phyloP scores from a whole-genome alignment of 2,797 vertebrate genomes.

The Morelia viridis region DNA sequence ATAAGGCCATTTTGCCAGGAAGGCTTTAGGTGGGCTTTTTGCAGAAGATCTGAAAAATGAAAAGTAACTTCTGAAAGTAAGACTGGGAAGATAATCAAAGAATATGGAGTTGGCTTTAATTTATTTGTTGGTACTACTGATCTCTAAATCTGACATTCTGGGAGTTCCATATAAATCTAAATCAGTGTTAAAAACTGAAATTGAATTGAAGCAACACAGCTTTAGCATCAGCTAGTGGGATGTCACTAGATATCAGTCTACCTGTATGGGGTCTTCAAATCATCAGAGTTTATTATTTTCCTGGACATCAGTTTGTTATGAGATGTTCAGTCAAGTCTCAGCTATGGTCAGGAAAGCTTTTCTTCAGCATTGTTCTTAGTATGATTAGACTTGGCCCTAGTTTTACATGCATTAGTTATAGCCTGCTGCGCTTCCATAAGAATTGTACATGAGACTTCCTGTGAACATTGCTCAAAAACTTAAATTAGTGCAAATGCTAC shows the following conservation, averaged over 20 bases:
- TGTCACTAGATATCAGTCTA: neutral
- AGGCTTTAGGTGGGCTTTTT: neutral
- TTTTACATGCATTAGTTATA: neutral
- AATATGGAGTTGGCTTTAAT: neutral
- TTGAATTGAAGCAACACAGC: neutral
- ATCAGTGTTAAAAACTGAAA: neutral
- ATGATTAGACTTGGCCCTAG: neutral
- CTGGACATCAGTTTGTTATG: neutral
- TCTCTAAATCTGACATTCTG: neutral
- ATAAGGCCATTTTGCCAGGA: neutral
- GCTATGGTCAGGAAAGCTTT: neutral
- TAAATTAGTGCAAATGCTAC: neutral
- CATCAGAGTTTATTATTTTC: neutral
- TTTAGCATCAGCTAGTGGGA: neutral
- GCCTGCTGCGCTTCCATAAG: no score
- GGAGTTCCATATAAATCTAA: neutral
- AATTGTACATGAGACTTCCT: no score
- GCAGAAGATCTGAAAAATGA: neutral
- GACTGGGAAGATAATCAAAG: neutral
- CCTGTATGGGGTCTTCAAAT: neutral
- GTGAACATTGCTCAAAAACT: no score
- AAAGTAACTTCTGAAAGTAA: neutral
- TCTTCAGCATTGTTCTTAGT: neutral
- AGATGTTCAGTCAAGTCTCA: neutral
- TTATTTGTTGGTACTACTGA: neutral